Evolutionary conservation across 2,113 vertebrate species (phyloP).

Genomic region (Galemys pyrenaicus): DNA sequence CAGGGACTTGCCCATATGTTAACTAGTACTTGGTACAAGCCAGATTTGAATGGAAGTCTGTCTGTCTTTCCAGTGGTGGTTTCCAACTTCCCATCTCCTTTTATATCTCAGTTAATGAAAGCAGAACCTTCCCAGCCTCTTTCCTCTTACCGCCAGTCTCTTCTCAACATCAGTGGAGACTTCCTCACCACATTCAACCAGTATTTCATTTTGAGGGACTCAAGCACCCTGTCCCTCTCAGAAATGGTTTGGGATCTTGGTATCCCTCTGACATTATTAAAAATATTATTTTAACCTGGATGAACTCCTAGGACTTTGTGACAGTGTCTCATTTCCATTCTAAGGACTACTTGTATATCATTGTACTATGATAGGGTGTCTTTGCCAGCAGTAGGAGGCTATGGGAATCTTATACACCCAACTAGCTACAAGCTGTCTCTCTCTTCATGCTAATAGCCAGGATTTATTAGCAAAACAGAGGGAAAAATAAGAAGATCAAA

Average conservation of each 20-base stretch:
- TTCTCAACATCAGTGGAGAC: background rate
- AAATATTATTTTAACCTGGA: background rate
- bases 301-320: background rate
- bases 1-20: background rate
- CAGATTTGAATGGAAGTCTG: background rate
- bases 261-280: background rate
- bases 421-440: background rate
- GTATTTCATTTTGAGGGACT: background rate
- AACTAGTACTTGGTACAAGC: background rate
- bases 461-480: background rate
- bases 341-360: background rate
- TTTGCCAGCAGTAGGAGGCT: background rate
- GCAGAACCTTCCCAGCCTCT: background rate
- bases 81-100: background rate
- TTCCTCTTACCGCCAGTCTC: background rate
- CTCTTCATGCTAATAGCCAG: background rate
- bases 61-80: background rate
- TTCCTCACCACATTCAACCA: background rate
- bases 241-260: background rate
- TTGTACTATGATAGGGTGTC: background rate
- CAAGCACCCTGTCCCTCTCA: background rate
- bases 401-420: background rate
- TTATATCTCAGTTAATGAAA: background rate
- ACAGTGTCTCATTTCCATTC: background rate
- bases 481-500: background rate